Evolutionary conservation across 2,797 vertebrate genomes (phyloP), one percentile per base, ranked within the genome.

Genomic region (Danionella dracula): DNA sequence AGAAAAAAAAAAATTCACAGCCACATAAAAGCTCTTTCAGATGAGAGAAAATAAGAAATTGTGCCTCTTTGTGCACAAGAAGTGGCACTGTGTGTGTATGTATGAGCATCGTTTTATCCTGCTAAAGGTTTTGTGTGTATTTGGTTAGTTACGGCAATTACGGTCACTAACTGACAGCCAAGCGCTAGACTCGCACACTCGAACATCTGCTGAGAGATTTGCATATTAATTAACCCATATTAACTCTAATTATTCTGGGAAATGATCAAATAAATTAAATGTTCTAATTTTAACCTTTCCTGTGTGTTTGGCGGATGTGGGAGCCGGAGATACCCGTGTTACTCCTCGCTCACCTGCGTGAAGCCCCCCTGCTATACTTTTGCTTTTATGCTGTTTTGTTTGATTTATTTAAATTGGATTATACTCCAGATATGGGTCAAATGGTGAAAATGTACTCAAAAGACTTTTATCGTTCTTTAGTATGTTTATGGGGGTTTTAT

Each of bases 181-280:
- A 94, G 95, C 94, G 94, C 93, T 93, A 90, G 93, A 84, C 91
- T 91, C 94, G 93, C 93, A 88, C 95, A 95, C 93, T 92, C 90
- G 93, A 99, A 99, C 96, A 98, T 99, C 96, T 99, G 96, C 96
- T 99, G 93, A 94, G 96, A 99, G 96, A 99, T 99, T 99, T 98
- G 96, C 96, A 99, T 99, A 98, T 99, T 98, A 99, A 98, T 99
- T 99, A 99, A 98, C 96, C 96, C 96, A 98, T 97, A 98, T 99
- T 99, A 98, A 99, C 95, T 98, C 96, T 98, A 99, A 99, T 99
- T 99, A 99, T 99, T 99, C 96, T 94, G 96, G 95, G 96, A 98
- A 99, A 99, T 99, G 96, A 98, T 98, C 95, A 98, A 97, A 98
- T 98, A 98, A 99, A 99, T 99, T 98, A 97, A 95, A 99, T 99